Percentiles rank a stretch among this genome's conserved stretches.
Conservation (phyloP, 2,797 vertebrate genomes). For the Aldrovandia affinis region DNA sequence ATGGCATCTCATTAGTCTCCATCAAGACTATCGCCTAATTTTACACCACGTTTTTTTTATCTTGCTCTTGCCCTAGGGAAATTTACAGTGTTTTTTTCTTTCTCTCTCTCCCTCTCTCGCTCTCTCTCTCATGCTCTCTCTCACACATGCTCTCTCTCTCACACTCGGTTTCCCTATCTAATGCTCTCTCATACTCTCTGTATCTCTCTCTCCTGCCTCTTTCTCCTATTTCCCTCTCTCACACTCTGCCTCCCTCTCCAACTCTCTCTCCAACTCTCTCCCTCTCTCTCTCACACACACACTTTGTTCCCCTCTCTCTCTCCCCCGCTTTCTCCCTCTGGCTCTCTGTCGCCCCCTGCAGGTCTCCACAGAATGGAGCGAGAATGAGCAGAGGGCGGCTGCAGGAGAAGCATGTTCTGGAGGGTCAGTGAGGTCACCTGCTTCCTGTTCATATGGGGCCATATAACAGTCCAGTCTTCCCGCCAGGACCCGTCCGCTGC, state of each 20-base stretch:
- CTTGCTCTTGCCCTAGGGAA: slow-evolving; percentile 38
- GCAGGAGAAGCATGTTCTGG: slow-evolving; percentile 99
- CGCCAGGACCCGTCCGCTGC: slow-evolving; percentile 90
- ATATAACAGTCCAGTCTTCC: slow-evolving; percentile 97
- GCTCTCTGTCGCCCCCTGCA: slow-evolving; percentile 60
- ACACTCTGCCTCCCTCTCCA: slow-evolving; percentile 33
- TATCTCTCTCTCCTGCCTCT: too few relatives aligned
- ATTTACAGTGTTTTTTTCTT: slow-evolving; percentile 13
- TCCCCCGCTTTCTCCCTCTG: slow-evolving; percentile 46
- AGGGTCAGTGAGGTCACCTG: slow-evolving; percentile 99
- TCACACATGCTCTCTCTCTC: slow-evolving; percentile 43
- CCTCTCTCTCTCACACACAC: not conserved
- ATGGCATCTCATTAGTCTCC: slow-evolving; percentile 55
- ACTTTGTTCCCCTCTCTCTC: slow-evolving; percentile 37
- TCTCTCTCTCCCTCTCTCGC: slow-evolving; percentile 34
- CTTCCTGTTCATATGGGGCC: slow-evolving; percentile 99
- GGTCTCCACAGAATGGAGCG: slow-evolving; percentile 99
- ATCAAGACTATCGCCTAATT: slow-evolving; percentile 61
- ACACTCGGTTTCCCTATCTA: slow-evolving; percentile 30
- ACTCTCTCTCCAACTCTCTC: slow-evolving; percentile 82
- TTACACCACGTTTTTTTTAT: slow-evolving; percentile 40
- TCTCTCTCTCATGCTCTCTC: slow-evolving; percentile 51
- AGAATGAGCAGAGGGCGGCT: slow-evolving; percentile 99
- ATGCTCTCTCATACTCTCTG: too few relatives aligned
- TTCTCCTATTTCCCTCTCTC: too few relatives aligned